These are phyloP conservation scores for Manis pentadactyla DNA, from an alignment of 2,797 vertebrate genomes.

Conservation along the genomic window DNA sequence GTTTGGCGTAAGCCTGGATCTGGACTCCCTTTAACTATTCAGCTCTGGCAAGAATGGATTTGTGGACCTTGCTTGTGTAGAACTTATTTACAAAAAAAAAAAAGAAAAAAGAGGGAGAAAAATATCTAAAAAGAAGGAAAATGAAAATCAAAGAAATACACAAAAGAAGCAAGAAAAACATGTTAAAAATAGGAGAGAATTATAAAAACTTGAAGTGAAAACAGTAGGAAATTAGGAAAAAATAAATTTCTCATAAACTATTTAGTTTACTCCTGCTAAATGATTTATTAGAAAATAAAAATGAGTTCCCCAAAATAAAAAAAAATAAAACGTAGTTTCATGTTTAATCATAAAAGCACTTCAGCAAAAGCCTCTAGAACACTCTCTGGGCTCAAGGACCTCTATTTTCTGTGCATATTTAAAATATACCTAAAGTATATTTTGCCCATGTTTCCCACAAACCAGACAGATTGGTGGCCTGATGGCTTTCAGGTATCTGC, in stretches of 20 bases:
- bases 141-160: not conserved
- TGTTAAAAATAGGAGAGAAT: not conserved
- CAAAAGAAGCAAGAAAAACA: not conserved
- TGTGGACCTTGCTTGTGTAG: not conserved
- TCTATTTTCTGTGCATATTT: not conserved
- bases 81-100: not conserved
- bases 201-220: not conserved
- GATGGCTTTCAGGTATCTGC: not conserved
- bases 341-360: not conserved
- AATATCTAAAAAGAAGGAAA: not conserved
- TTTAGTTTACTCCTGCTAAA: not conserved
- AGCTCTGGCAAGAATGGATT: not conserved
- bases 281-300: not conserved
- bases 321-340: not conserved
- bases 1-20: not conserved
- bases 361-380: not conserved
- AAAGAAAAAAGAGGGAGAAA: not conserved
- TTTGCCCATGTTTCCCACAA: not conserved
- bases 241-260: not conserved
- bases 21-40: not conserved
- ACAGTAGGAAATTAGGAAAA: not conserved
- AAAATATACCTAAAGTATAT: not conserved
- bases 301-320: not conserved
- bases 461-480: too few relatives aligned
- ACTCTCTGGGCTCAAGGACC: not conserved